A percentile compares a stretch with the other conserved stretches of the same genome.
These are phyloP conservation scores for Achatina immaculata DNA, from an alignment of 1,140 invertebrate species.

Conservation along the genomic window DNA sequence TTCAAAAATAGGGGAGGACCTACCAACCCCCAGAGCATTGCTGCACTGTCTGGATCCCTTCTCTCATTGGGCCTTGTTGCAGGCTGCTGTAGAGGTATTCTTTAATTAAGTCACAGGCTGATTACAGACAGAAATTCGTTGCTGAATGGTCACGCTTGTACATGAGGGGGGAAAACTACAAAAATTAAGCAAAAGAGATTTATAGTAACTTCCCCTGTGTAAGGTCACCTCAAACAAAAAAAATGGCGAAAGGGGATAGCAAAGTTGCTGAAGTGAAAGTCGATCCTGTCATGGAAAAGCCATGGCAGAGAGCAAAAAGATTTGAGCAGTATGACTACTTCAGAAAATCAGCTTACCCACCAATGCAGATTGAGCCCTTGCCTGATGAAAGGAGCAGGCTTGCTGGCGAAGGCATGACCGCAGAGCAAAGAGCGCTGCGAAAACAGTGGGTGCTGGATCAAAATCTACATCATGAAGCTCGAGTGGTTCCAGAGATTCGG, in stretches of 20 bases:
- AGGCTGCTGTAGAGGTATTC: too few species aligned
- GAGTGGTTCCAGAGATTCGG: slow-evolving; percentile 54
- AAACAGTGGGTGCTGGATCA: slow-evolving; percentile 69
- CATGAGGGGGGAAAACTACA: too few species aligned
- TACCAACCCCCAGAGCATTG: too few species aligned
- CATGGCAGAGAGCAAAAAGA: slow-evolving; percentile 47
- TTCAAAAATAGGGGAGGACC: too few species aligned
- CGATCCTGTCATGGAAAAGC: slow-evolving; percentile 47
- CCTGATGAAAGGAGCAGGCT: slow-evolving; percentile 62
- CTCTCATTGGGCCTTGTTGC: too few species aligned
- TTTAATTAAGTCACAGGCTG: too few species aligned
- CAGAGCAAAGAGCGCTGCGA: slow-evolving; percentile 62
- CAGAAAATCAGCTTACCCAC: slow-evolving; percentile 57
- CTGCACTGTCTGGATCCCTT: too few species aligned
- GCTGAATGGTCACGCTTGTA: too few species aligned
- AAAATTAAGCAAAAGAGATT: too few species aligned
- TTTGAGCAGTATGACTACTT: slow-evolving; percentile 45
- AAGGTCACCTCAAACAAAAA: slow-evolving; percentile 27
- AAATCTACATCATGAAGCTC: slow-evolving; percentile 65
- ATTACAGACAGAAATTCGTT: too few species aligned
- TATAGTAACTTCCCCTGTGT: background rate
- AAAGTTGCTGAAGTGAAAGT: background rate
- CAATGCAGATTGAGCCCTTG: slow-evolving; percentile 66
- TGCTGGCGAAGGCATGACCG: slow-evolving; percentile 58
- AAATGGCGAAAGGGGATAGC: slow-evolving; percentile 38